Conservation (phyloP, 1,140 invertebrate genomes). For the Caenorhabditis elegans region DNA sequence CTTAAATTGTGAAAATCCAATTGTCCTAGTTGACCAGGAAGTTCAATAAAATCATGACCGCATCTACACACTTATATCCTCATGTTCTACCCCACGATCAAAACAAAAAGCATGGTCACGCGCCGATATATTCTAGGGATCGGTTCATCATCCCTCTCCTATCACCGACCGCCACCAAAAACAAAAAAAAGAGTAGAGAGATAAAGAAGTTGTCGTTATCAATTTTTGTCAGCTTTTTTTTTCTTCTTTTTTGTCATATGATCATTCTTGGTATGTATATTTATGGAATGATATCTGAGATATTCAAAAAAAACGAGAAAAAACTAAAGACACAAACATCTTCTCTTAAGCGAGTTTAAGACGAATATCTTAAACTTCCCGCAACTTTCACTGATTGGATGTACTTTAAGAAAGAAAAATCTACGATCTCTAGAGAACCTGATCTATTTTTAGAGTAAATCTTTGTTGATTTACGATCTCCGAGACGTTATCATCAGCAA, state of each 20-base stretch:
- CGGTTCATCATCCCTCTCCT: not conserved
- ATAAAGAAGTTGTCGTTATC: conserved; percentile 22
- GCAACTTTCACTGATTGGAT: not conserved
- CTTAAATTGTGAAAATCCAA: too few species aligned
- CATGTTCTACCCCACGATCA: too few species aligned
- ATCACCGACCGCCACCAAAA: not conserved
- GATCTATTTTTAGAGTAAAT: too few species aligned
- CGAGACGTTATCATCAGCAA: not conserved
- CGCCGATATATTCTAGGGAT: not conserved
- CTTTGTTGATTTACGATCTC: not conserved
- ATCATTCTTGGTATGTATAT: not conserved
- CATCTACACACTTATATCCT: too few species aligned
- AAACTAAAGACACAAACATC: not conserved
- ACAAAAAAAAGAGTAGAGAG: not conserved
- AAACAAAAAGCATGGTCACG: too few species aligned
- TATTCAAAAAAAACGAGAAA: too few species aligned
- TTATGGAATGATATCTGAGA: not conserved
- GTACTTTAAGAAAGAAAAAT: too few species aligned
- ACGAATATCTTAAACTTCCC: too few species aligned
- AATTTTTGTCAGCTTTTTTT: conserved; percentile 23
- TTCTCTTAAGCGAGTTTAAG: too few species aligned
- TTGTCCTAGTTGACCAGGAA: too few species aligned
- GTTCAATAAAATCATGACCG: too few species aligned
- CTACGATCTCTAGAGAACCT: too few species aligned
- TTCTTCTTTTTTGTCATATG: not conserved